Base-by-base conservation (phyloP, 2,888 invertebrate species). In the Drosophila basisetae region DNA sequence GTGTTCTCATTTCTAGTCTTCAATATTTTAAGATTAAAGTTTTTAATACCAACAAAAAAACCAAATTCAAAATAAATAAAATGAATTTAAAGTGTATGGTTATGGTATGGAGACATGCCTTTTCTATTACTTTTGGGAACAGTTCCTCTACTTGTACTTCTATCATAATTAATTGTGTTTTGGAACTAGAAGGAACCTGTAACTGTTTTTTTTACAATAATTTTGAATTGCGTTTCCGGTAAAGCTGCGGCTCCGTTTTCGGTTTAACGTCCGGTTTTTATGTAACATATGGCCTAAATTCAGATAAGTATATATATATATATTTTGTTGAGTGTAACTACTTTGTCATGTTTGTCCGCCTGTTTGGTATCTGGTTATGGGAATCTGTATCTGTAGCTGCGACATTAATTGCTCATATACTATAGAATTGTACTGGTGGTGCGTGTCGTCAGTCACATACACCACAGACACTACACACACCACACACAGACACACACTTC, bases 381-480 rank as follows among this genome's bases (percentile, higher is more conserved):
- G 63, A 68, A 82, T 73, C 81, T 73, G 60, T 68, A 75, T 65
- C 75, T 76, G 68, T 77, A 56, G 60, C 76, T 63, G 43, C 55
- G 58, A 49, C 74, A 55, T 72, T 64, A 75, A 75, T 61, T 41
- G 72, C 25, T 65, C 31, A 18, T 35, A 52, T 41, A 52, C 39
- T 35, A 31, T 33, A 11, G 47, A 59, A 59, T 62, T 64, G 66
- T 47, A 11, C 35, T 16, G 25, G 6, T 56, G 61, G 58, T 83
- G 82, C 81, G 82, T 81, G 83, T 52, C 69, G 56, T 33, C 53
- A 30, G 83, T 80, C 80, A 83, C 80, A 76, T 83, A 80, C 58
- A 50, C 83, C 76, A 79, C n/a, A 10, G 16, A 28, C 10, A 50
- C 4, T 7, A 1, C 13, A 22, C 33, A 33, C 13, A 25, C 25